phyloP scores from a whole-genome alignment of 1,140 invertebrate species.

The Diorhabda elongata region DNA sequence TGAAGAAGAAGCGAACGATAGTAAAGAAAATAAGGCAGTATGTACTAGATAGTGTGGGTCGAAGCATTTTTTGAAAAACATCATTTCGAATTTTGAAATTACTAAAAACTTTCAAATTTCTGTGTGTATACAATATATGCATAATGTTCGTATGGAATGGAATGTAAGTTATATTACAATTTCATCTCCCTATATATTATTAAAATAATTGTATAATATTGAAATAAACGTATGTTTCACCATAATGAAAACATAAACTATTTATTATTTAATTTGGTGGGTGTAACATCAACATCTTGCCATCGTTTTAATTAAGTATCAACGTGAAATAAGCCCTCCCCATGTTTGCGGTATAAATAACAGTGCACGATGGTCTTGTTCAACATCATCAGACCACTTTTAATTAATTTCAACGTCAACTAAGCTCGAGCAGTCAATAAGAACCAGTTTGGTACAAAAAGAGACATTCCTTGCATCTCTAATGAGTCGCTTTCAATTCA shows the following conservation, averaged over 20 bases:
- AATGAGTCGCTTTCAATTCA: constrained; percentile 11
- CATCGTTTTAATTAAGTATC: constrained; percentile 18
- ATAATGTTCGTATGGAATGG: no score
- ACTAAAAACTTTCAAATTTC: no score
- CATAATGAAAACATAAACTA: neutral
- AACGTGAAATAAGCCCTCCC: constrained; percentile 23
- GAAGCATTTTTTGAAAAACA: no score
- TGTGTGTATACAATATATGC: no score
- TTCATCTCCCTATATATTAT: no score
- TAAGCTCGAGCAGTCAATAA: constrained; percentile 12
- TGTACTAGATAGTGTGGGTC: no score
- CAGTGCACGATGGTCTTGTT: constrained; percentile 15
- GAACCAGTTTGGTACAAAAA: constrained; percentile 7
- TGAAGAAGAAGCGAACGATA: no score
- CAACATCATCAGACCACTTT: constrained; percentile 21
- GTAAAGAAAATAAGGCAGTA: no score
- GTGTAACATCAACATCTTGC: neutral
- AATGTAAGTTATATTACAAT: no score
- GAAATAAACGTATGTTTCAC: no score
- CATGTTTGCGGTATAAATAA: constrained; percentile 25
- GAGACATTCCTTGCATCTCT: constrained; percentile 16
- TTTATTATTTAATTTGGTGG: neutral
- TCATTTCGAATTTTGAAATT: no score
- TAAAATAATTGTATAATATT: no score
- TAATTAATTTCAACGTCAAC: constrained; percentile 28